Base-by-base conservation (phyloP, 2,797 vertebrate genomes). In the Macropus fuliginosus region DNA sequence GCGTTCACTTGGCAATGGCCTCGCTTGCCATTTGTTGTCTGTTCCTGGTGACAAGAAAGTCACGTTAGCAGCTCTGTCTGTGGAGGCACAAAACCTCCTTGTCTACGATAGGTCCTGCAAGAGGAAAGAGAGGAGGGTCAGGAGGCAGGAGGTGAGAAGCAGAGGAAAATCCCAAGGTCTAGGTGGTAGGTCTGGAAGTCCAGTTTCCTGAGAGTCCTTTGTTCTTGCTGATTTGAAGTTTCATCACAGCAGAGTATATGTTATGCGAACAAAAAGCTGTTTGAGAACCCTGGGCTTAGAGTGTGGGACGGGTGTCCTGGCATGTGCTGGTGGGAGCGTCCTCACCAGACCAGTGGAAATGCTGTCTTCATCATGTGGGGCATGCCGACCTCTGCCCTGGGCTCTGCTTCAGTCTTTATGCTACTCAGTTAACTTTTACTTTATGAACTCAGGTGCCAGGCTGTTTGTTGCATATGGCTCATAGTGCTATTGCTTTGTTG, bases 321-420 rank as follows among this genome's bases (percentile, higher is more conserved):
- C 13, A 5, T 66, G 31, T 34, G 66, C n/a, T n/a, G 31, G 56
- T 3, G 11, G 59, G 12, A n/a, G 31, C 13, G 1, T n/a, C 59
- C 4, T 34, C 31, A 59, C 29, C 5, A 13, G 59, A 40, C n/a
- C 14, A 74, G 16, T 40, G 66, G 4, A 62, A 4, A 62, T 34
- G 29, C 28, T 62, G 29, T 62, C 12, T 11, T 4, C 12, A 9
- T 4, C 12, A 31, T 34, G 59, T 40, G 34, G n/a, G 66, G n/a
- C 34, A 40, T 1, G 8, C 66, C 16, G 0, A n/a, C 62, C 14
- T n/a, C 5, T 34, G 14, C 34, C n/a, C 1, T 2, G 4, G 3
- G 12, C 34, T 66, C 62, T n/a, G 62, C 5, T 66, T 1, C 16
- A n/a, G 12, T 0, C 31, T 66, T 34, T 16, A 4, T 66, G 29